Evolutionary conservation across 2,888 invertebrate species (phyloP), one percentile per base, ranked within the genome.

Genomic region (Aphrophora alni): DNA sequence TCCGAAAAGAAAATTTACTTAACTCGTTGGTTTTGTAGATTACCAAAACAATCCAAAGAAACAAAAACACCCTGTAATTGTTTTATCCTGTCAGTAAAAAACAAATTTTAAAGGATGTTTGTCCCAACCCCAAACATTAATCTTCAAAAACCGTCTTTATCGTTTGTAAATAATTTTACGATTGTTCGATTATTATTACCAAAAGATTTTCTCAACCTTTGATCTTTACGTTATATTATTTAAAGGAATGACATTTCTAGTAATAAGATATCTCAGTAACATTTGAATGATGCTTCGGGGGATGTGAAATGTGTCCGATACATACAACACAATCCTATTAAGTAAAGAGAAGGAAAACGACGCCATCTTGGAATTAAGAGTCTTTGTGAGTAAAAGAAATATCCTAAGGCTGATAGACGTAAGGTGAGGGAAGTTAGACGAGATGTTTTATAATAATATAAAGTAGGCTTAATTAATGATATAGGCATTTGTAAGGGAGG

Each of bases 331-430:
- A 59, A 59, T 59, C 59, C 59, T 59, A 59, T 59, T 59, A 59
- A 33, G 33, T 33, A 33, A n/a, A n/a, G n/a, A n/a, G 33, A 33
- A 33, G 33, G 33, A 33, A 33, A n/a, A 59, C 59, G 59, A 21
- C 59, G 59, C 59, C 59, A 59, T 59, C 59, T 59, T 59, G 59
- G 59, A 59, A 21, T 59, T 59, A 21, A 59, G 59, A 59, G 59
- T 59, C 59, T 59, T 59, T 59, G 59, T 59, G 21, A 59, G 59
- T 59, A 59, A 59, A 59, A 59, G 59, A 59, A 59, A 21, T 59
- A 59, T 21, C 59, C 59, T 59, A 21, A 59, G 59, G 59, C 59
- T 59, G 59, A 59, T 59, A n/a, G 59, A 8, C 33, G 8, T 33
- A 8, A 8, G 33, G 33, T 3, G 33, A 8, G 33, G 33, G 33